Conservation (phyloP, 2,888 invertebrate genomes). For the Branchinecta sandiegonensis region DNA sequence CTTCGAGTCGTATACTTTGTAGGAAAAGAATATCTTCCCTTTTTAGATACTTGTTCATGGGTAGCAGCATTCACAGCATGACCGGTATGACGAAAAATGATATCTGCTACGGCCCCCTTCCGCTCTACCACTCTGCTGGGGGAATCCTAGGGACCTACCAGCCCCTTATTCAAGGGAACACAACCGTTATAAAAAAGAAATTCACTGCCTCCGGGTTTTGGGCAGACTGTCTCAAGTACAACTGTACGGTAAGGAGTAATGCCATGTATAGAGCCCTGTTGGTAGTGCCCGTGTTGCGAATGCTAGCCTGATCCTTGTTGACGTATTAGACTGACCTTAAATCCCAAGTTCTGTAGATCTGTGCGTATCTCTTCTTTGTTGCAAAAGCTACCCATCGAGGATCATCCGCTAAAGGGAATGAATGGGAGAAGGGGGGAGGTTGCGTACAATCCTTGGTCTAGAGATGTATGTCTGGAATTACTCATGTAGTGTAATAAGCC, state of each 20-base stretch:
- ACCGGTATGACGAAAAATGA: conserved; percentile 53
- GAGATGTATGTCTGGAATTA: no score
- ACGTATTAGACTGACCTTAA: no score
- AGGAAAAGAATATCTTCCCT: not conserved
- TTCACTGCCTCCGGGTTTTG: conserved; percentile 90
- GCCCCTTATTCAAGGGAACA: conserved; percentile 61
- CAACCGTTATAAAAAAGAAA: conserved; percentile 68
- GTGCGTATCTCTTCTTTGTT: no score
- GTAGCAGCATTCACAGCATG: conserved; percentile 32
- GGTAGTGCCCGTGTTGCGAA: no score
- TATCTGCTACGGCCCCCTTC: conserved; percentile 75
- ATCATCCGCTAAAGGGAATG: no score
- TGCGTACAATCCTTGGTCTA: no score
- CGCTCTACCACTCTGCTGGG: conserved; percentile 90
- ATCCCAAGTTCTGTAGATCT: no score
- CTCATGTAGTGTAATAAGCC: no score
- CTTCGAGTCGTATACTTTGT: not conserved
- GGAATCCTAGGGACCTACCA: conserved; percentile 78
- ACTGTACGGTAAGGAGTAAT: conserved; percentile 60
- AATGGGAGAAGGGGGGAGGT: no score
- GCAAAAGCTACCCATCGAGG: no score
- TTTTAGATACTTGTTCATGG: conserved; percentile 11
- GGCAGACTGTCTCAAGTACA: conserved; percentile 77
- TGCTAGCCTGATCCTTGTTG: no score
- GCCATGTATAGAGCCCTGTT: not conserved